Base-by-base conservation (phyloP, 92 coral and sea anemone species). In the Pocillopora grandis region DNA sequence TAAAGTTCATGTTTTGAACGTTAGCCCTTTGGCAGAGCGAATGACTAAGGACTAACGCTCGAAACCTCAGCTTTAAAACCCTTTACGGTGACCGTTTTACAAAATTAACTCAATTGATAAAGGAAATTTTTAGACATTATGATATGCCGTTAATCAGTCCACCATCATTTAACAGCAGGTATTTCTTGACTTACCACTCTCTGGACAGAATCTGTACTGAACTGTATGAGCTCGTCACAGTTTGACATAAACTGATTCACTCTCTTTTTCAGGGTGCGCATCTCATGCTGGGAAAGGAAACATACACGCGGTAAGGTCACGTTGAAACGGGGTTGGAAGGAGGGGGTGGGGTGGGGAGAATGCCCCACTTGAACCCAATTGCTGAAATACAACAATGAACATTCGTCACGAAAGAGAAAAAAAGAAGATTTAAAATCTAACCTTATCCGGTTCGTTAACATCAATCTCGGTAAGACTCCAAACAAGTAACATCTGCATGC, bases 391-490 rank as follows among this genome's bases (percentile, higher is more conserved):
- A 67, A 10, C 19, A 5, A 1, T 42, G 31, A 67, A 23, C 68
- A 66, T 10, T 20, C 1, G 10, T 10, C 23, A 78, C 15, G 3
- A 71, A 23, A 58, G 27, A 77, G 8, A 7, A 42, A 42, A 42
- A 42, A 42, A 42, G 3, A 42, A 42, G 4, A 42, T 42, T 7
- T 42, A 42, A 42, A 42, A 42, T 42, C 52, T 42, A 42, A 96
- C 98, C 95, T 94, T 96, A 84, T 85, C 90, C 14, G 98, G 94
- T 57, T 90, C 84, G 58, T 81, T 84, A 1, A 70, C 70, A 63
- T 90, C 96, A 63, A 96, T 89, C 31, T 90, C 92, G 57, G 80
- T 72, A 37, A 94, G 77, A 21, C 67, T 84, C 98, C 98, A 96
- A 69, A 92, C 56, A 16, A 96, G 73, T 37, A 89, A 76, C 90